Percentiles rank a stretch among this genome's conserved stretches.
Evolutionary conservation across 1,140 invertebrate species (phyloP).

Genomic region (Alviniconcha marisindica): DNA sequence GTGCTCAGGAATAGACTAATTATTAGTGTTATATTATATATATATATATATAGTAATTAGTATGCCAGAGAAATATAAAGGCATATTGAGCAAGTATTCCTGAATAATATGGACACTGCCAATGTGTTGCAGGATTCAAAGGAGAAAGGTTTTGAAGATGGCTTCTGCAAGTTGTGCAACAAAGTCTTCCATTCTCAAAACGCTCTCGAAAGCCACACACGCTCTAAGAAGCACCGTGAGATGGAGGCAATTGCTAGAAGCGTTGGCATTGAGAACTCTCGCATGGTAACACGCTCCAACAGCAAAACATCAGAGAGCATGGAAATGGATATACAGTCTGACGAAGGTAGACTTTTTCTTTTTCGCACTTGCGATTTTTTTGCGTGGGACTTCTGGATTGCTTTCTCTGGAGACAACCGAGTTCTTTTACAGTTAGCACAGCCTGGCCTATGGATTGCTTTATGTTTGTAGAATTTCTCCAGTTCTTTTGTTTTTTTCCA

Average conservation of each 20-base stretch:
- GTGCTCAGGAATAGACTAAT: too few species aligned
- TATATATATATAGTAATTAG: too few species aligned
- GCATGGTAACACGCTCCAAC: slow-evolving; percentile 12
- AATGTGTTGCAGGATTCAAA: neutral
- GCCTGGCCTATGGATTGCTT: too few species aligned
- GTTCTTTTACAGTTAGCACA: too few species aligned
- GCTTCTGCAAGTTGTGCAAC: slow-evolving; percentile 87
- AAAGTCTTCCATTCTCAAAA: slow-evolving; percentile 91
- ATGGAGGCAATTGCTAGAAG: slow-evolving; percentile 38
- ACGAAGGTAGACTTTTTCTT: neutral
- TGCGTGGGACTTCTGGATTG: neutral
- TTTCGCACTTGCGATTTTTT: neutral
- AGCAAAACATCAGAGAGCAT: neutral
- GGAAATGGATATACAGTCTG: neutral
- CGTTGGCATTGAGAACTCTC: slow-evolving; percentile 65
- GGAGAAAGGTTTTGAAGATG: neutral
- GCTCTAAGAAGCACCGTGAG: slow-evolving; percentile 95
- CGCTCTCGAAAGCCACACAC: slow-evolving; percentile 92
- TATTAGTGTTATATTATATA: too few species aligned
- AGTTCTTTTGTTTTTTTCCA: too few species aligned
- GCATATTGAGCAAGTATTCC: too few species aligned
- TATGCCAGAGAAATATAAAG: too few species aligned
- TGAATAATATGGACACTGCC: too few species aligned
- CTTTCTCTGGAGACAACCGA: too few species aligned
- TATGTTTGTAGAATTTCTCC: too few species aligned